Percentiles rank a stretch among this genome's conserved stretches.
phyloP scores from a whole-genome alignment of 2,888 invertebrate genomes.

The Smittia aterrima region DNA sequence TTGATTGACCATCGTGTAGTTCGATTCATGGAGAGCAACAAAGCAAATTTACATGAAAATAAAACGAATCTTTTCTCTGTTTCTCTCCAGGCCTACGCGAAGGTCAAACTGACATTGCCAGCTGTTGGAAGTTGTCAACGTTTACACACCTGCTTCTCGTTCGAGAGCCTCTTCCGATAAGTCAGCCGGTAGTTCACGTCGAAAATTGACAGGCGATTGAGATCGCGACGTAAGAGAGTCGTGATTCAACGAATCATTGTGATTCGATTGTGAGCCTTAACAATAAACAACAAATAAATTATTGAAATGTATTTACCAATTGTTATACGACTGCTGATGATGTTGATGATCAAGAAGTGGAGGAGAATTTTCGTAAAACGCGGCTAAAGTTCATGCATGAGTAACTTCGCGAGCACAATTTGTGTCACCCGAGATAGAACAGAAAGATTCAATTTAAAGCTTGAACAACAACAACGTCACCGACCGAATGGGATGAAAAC shows the following conservation, averaged over 20 bases:
- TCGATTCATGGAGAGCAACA: background rate
- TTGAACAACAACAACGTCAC: background rate
- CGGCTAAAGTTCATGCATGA: constrained; percentile 28
- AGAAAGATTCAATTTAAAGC: background rate
- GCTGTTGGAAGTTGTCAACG: background rate
- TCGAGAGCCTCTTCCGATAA: constrained; percentile 70
- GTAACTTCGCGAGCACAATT: background rate
- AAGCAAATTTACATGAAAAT: background rate
- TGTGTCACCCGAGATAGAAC: background rate
- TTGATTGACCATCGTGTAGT: background rate
- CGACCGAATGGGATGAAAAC: constrained; percentile 22
- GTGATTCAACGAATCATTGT: constrained; percentile 30
- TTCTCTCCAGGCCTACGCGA: background rate
- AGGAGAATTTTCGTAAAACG: background rate
- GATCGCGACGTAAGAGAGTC: constrained; percentile 31
- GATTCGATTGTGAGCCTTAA: constrained; percentile 39
- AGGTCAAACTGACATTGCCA: background rate
- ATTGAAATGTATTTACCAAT: constrained; percentile 29
- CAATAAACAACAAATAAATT: constrained; percentile 40
- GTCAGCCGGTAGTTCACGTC: constrained; percentile 65
- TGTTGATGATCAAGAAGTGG: background rate
- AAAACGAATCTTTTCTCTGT: background rate
- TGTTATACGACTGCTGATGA: constrained; percentile 8
- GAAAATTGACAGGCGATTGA: constrained; percentile 46
- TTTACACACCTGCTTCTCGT: constrained; percentile 62